Evolutionary conservation across 2,113 vertebrate species (phyloP).

Genomic region (Camelus bactrianus): DNA sequence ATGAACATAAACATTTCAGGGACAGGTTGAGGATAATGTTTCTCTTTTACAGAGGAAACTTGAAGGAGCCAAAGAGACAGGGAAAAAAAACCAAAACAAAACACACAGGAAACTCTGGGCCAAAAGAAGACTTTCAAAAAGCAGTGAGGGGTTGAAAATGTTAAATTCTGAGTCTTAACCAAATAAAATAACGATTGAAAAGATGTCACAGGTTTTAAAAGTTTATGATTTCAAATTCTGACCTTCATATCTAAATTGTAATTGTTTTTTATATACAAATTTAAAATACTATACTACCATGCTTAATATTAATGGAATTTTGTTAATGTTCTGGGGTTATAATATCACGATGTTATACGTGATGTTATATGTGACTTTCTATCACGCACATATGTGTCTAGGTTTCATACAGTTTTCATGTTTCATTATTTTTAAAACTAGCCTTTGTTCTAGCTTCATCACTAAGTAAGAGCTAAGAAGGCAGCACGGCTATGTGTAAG

Average conservation of each 20-base stretch:
- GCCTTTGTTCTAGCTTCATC: conserved; percentile 35
- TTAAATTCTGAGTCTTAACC: not conserved
- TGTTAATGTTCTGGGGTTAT: not conserved
- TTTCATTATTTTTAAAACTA: conserved; percentile 40
- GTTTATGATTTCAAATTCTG: not conserved
- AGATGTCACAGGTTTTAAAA: not conserved
- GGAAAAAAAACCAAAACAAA: not conserved
- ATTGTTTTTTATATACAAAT: not conserved
- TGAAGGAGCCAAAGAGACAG: not conserved
- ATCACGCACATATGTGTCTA: not conserved
- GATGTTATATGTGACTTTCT: not conserved
- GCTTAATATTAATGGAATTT: conserved; percentile 20
- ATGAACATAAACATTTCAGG: not conserved
- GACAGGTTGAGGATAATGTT: not conserved
- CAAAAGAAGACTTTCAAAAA: conserved; percentile 19
- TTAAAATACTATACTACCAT: not conserved
- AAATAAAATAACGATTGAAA: not conserved
- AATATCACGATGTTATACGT: not conserved
- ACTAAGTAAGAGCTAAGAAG: not conserved
- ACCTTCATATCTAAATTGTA: not conserved
- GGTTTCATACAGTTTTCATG: conserved; percentile 1
- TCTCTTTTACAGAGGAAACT: not conserved
- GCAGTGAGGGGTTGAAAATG: not conserved
- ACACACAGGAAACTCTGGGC: not conserved
- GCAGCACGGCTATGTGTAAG: not conserved